Evolutionary conservation across 2,797 vertebrate species (phyloP), one percentile per base, ranked within the genome.

Genomic region (Phoxinus dragarum): DNA sequence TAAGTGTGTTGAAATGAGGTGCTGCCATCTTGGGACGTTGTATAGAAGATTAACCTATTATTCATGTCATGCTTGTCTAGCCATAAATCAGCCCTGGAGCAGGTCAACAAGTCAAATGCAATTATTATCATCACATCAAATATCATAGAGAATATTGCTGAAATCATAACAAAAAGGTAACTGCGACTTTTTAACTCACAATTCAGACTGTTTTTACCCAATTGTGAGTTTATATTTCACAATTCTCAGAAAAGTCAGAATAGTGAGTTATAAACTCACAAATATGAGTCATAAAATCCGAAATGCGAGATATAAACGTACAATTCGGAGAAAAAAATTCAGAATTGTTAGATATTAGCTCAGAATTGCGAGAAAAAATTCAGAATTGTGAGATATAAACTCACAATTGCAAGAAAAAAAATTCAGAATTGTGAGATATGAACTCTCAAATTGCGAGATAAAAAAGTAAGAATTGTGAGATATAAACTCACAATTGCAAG

Each of bases 101-200:
- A 84, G 83, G 89, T 89, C 90, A 84, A 68, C 86, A 85, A 78
- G 88, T 85, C 23, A 80, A 31, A 23, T 64, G 7, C 6, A 9
- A 78, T 64, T 3, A 64, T 44, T 78, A 59, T 4, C 11, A 76
- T 40, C 21, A 77, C 34, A 10, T 42, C 52, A 59, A 76, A 54
- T 12, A 8, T 14, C 3, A 12, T 3, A 34, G 42, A 52, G 27
- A 74, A 59, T 40, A 40, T 49, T 34, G 19, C 34, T 52, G 14
- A 34, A 64, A 64, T 14, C 5, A 31, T 14, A 31, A 23, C 1
- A 23, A 56, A 31, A 66, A 31, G 27, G 2, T 66, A 66, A 3
- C 3, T 66, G 61, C 0, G n/a, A 6, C 2, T 66, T 66, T 66
- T 3, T 27, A 16, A 64, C 59, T 64, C 56, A 11, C 23, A 61